Evolutionary conservation across 1,140 invertebrate species (phyloP), one percentile per base, ranked within the genome.

Genomic region (Neuroterus valhalla): DNA sequence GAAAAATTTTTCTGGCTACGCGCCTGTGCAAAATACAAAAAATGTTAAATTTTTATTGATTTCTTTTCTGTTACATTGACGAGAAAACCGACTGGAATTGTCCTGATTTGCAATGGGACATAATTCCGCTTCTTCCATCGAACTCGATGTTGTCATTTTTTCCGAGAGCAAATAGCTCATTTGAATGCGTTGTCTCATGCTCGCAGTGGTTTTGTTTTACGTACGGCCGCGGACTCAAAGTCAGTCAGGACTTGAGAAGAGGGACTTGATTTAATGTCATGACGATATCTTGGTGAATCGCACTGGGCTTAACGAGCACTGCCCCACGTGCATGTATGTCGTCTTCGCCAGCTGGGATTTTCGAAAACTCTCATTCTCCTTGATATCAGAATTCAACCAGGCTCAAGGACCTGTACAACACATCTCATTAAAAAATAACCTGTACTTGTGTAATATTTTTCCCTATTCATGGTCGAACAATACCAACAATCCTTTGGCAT

Each of bases 191-290:
- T 81, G 85, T 85, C 80, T 76, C 76, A 72, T 81, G 81, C 85
- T 79, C 75, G 76, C 74, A 78, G 79, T 70, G 81, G 84, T 88
- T 87, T 88, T 88, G 85, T 88, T 87, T 87, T 85, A 87, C 82
- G 85, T 86, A 86, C 76, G 81, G 71, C 82, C 84, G 79, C 77
- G 83, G 84, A 83, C 84, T 87, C 84, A 88, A 85, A 88, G 86
- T 88, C 87, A 86, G 86, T 87, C 86, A 86, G 82, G 80, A 81
- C 81, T 83, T 78, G 82, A 82, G 77, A 83, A 86, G 81, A 78
- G 81, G 81, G 84, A 85, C 84, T 87, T 88, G 87, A 88, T 88
- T 88, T 88, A 88, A 87, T 83, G 86, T 84, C 86, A 78, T 67
- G 67, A 82, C 85, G 86, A 87, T 88, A 88, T 88, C 87, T 87